Conservation (phyloP, 2,113 vertebrate species). For the Sula dactylatra region DNA sequence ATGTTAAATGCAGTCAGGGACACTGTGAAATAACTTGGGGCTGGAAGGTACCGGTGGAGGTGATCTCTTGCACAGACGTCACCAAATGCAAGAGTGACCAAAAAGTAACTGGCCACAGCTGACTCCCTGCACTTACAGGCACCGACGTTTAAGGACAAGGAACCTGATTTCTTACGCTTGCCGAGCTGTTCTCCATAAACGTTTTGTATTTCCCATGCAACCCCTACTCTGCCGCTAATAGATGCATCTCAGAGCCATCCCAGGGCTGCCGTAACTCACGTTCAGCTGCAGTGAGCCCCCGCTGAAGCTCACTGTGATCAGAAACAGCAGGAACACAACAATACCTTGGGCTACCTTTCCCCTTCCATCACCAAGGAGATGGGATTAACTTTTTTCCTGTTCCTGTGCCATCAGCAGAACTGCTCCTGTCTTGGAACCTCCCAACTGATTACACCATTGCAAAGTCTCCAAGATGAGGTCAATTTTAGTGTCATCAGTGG, state of each 20-base stretch:
- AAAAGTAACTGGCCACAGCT: not conserved
- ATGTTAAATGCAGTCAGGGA: not conserved
- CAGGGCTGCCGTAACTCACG: not conserved
- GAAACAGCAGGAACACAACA: not conserved
- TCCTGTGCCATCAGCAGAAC: not conserved
- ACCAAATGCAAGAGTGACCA: rapidly evolving
- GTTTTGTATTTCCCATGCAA: not conserved
- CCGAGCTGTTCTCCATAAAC: not conserved
- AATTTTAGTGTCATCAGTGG: not conserved
- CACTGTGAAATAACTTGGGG: not conserved
- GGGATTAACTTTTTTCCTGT: not conserved
- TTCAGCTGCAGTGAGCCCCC: not conserved
- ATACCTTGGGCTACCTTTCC: not conserved
- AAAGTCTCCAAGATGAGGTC: not conserved
- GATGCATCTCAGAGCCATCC: not conserved
- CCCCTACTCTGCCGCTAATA: not conserved
- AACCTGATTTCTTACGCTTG: not conserved
- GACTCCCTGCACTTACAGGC: not conserved
- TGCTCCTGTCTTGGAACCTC: not conserved
- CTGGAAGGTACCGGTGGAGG: rapidly evolving
- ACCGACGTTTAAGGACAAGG: not conserved
- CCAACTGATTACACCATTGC: rapidly evolving
- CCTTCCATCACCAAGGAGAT: not conserved
- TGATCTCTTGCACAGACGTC: not conserved
- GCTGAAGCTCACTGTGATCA: not conserved